Conservation (phyloP, 2,888 invertebrate species). For the Anagyrus pseudococci region DNA sequence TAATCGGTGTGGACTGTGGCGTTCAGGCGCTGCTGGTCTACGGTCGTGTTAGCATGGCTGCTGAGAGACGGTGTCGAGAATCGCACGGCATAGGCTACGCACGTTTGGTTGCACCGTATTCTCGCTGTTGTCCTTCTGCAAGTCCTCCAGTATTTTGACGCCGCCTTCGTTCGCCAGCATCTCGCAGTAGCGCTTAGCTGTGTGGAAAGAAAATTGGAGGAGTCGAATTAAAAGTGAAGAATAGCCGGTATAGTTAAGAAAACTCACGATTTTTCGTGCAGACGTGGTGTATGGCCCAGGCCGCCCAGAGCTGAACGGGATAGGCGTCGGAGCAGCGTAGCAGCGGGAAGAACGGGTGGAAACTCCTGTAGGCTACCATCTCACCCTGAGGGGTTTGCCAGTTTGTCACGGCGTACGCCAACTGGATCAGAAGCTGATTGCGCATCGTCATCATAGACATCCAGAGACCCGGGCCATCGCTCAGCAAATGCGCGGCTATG, state of each 20-base stretch:
- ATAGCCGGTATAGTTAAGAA: background rate
- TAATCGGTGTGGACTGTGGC: background rate
- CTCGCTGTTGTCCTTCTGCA: constrained; percentile 57
- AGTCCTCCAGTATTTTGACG: constrained; percentile 62
- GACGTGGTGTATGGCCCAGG: constrained; percentile 82
- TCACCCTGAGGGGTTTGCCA: constrained; percentile 76
- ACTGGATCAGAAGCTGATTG: constrained; percentile 48
- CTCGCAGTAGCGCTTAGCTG: constrained; percentile 72
- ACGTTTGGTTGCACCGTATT: constrained; percentile 56
- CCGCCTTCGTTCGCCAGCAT: constrained; percentile 72
- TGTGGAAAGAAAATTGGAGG: constrained; percentile 41
- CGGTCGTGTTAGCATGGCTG: constrained; percentile 52
- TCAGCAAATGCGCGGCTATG: constrained; percentile 73
- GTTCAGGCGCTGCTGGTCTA: background rate
- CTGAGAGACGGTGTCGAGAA: constrained; percentile 56
- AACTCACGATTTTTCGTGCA: constrained; percentile 75
- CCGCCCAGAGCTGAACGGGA: constrained; percentile 77
- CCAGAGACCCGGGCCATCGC: constrained; percentile 68
- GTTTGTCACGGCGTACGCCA: constrained; percentile 66
- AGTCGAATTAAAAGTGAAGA: constrained; percentile 3
- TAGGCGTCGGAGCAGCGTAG: constrained; percentile 67
- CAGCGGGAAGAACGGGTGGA: constrained; percentile 75
- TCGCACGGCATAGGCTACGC: constrained; percentile 55
- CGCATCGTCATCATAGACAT: constrained; percentile 41
- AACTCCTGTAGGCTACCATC: constrained; percentile 78